Evolutionary conservation across 2,797 vertebrate species (phyloP).

Genomic region (Garrulus glandarius): DNA sequence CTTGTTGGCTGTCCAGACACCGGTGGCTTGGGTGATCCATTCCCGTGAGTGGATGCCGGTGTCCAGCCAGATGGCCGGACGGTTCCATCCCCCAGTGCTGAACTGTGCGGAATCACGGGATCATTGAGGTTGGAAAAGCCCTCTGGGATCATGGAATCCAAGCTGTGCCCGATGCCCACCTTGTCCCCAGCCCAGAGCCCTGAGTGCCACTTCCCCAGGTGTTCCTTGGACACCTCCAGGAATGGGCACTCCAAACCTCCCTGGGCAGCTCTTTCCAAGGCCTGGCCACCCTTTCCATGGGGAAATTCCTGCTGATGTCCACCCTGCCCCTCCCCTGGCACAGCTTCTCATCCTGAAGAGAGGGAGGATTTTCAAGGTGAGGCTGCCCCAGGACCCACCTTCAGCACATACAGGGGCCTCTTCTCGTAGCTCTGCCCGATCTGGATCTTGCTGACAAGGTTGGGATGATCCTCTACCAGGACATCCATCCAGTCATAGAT

Average conservation of each 20-base stretch:
- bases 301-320: background rate
- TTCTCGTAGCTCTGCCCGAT: conserved; percentile 75
- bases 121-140: fast-evolving
- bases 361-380: fast-evolving
- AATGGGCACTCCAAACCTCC: fast-evolving
- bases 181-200: background rate
- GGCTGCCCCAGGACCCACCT: conserved; percentile 30
- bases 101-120: conserved; percentile 32
- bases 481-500: conserved; percentile 76
- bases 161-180: background rate
- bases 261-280: no score
- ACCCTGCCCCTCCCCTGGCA: fast-evolving
- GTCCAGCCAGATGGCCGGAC: conserved; percentile 74
- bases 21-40: conserved; percentile 76
- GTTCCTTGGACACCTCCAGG: background rate
- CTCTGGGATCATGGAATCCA: background rate
- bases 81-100: conserved; percentile 66
- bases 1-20: conserved; percentile 75
- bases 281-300: background rate
- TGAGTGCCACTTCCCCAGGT: background rate
- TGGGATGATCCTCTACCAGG: conserved; percentile 66
- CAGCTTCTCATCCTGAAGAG: background rate
- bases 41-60: conserved; percentile 76
- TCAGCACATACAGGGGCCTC: conserved; percentile 71
- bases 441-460: conserved; percentile 71